These are phyloP conservation scores for Eucidaris tribuloides DNA, from an alignment of 35 echinoderm and acorn worm species.

Conservation along the genomic window DNA sequence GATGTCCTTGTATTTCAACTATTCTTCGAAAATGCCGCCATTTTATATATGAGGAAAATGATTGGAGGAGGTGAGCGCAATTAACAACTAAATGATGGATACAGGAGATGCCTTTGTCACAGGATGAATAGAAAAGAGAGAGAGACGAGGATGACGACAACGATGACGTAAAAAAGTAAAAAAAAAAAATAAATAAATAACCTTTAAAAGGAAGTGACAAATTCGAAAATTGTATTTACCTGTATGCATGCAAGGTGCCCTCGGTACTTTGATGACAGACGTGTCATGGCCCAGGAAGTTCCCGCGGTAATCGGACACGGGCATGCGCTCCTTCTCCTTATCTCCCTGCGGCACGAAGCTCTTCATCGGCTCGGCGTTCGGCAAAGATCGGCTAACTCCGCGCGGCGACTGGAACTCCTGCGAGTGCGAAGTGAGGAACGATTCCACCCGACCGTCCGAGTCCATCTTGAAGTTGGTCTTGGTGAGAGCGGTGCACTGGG, in stretches of 20 bases:
- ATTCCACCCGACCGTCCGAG: conserved; percentile 75
- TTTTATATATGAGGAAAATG: too few species aligned
- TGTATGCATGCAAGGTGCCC: conserved; percentile 88
- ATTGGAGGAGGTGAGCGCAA: too few species aligned
- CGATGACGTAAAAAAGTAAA: too few species aligned
- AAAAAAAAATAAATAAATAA: too few species aligned
- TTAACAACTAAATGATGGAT: too few species aligned
- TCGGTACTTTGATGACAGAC: conserved; percentile 34
- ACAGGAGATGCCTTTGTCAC: too few species aligned
- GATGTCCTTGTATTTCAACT: too few species aligned
- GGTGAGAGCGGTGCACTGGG: conserved; percentile 65
- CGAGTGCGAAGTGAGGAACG: conserved; percentile 87
- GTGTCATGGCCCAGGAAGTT: conserved; percentile 87
- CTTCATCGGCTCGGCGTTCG: conserved; percentile 78
- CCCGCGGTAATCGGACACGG: conserved; percentile 80
- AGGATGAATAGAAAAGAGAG: too few species aligned
- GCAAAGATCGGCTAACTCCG: conserved; percentile 60
- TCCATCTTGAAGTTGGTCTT: conserved; percentile 99
- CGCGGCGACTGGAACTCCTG: conserved; percentile 48
- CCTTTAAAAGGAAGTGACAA: neutral
- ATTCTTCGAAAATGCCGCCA: too few species aligned
- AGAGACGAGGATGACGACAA: too few species aligned
- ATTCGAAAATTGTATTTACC: conserved; percentile 72
- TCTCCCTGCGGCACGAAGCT: conserved; percentile 95
- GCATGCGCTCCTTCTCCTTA: conserved; percentile 77